A percentile compares a stretch with the other conserved stretches of the same genome.
phyloP scores from a whole-genome alignment of 2,888 invertebrate species.

The Ernsta delagoae region DNA sequence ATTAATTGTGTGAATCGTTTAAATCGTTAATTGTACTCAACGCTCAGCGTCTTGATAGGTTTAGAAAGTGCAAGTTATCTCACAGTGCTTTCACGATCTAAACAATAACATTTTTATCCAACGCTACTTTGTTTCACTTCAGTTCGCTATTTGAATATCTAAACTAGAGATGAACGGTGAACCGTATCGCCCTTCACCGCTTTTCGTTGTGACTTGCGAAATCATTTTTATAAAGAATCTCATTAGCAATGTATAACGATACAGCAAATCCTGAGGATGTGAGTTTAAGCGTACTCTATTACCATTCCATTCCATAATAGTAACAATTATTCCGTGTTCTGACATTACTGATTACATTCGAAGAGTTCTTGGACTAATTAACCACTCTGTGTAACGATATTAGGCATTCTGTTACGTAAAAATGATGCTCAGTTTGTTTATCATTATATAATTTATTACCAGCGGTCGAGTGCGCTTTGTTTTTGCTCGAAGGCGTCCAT shows the following conservation, averaged over 20 bases:
- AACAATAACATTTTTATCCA: conserved; percentile 19
- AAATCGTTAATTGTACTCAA: conserved; percentile 38
- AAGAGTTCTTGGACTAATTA: conserved; percentile 58
- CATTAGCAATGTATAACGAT: conserved; percentile 35
- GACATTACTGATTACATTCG: conserved; percentile 41
- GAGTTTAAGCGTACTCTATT: conserved; percentile 33
- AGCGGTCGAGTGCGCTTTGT: conserved; percentile 39
- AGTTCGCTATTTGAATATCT: conserved; percentile 13
- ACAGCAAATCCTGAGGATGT: conserved; percentile 33
- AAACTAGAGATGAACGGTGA: conserved; percentile 24
- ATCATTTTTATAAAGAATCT: conserved; percentile 35
- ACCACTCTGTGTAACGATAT: conserved; percentile 57
- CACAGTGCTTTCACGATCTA: conserved; percentile 44
- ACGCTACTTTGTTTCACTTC: conserved; percentile 17
- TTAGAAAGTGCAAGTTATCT: conserved; percentile 53
- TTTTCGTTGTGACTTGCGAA: conserved; percentile 30
- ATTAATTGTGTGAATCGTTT: conserved; percentile 53
- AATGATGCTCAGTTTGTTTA: conserved; percentile 40
- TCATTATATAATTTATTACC: conserved; percentile 50
- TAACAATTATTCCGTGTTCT: conserved; percentile 35
- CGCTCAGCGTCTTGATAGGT: conserved; percentile 21
- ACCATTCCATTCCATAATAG: conserved; percentile 24
- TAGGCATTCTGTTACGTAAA: conserved; percentile 52
- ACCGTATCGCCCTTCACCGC: conserved; percentile 36
- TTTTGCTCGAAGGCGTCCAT: conserved; percentile 25